Evolutionary conservation across 2,797 vertebrate genomes (phyloP).

Genomic region (Centropyge bicolor): DNA sequence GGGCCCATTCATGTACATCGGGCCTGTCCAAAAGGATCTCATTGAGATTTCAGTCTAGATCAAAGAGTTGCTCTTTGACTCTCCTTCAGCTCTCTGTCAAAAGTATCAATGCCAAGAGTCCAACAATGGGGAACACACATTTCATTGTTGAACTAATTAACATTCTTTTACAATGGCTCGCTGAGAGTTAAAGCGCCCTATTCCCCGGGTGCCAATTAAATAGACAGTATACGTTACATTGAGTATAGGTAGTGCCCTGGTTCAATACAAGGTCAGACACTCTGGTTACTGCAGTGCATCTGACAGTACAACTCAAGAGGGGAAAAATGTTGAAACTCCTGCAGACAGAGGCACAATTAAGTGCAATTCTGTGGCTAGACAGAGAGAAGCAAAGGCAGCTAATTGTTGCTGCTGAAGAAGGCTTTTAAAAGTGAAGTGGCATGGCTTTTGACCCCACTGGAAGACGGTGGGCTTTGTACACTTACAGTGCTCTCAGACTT

Average conservation of each 20-base stretch:
- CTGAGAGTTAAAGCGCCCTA: slow-evolving; percentile 67
- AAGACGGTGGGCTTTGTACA: slow-evolving; percentile 56
- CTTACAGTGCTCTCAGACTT: slow-evolving; percentile 45
- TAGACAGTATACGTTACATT: slow-evolving; percentile 66
- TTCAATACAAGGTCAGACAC: slow-evolving; percentile 57
- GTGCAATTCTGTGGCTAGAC: slow-evolving; percentile 79
- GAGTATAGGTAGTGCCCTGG: slow-evolving; percentile 52
- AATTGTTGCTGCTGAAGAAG: slow-evolving; percentile 74
- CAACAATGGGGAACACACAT: slow-evolving; percentile 73
- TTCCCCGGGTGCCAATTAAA: slow-evolving; percentile 76
- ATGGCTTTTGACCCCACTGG: slow-evolving; percentile 67
- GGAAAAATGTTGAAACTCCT: slow-evolving; percentile 45
- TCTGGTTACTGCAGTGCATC: slow-evolving; percentile 53
- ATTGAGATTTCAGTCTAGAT: slow-evolving; percentile 54
- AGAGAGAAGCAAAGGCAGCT: slow-evolving; percentile 61
- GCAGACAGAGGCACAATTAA: slow-evolving; percentile 76
- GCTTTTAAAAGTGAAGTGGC: slow-evolving; percentile 73
- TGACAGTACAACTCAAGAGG: slow-evolving; percentile 50
- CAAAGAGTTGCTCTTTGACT: slow-evolving; percentile 72
- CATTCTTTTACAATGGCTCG: slow-evolving; percentile 79
- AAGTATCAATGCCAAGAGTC: slow-evolving; percentile 70
- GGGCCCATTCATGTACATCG: slow-evolving; percentile 34
- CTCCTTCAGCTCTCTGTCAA: slow-evolving; percentile 69
- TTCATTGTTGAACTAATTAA: slow-evolving; percentile 82
- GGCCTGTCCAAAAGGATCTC: slow-evolving; percentile 43